phyloP scores from a whole-genome alignment of 2,797 vertebrate species.

The Catamblyrhynchus diadema region DNA sequence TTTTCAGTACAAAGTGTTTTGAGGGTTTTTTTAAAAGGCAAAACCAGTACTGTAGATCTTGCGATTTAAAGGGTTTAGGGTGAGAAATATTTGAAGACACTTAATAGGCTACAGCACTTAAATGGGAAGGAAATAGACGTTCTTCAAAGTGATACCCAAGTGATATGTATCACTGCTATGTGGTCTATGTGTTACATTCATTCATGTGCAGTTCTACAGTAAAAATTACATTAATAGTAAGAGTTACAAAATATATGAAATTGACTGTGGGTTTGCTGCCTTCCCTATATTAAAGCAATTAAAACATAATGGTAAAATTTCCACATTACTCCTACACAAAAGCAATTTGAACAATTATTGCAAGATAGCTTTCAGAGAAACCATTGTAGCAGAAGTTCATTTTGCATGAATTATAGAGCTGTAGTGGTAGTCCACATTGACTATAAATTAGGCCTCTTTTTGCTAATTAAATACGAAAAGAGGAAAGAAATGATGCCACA shows the following conservation, averaged over 20 bases:
- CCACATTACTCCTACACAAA: neutral
- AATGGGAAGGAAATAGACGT: neutral
- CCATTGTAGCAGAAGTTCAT: neutral
- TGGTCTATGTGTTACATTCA: neutral
- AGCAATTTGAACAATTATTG: neutral
- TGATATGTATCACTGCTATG: neutral
- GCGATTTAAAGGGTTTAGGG: neutral
- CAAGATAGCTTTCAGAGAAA: neutral
- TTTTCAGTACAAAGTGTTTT: neutral
- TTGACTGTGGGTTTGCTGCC: neutral
- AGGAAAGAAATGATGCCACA: neutral
- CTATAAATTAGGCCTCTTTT: neutral
- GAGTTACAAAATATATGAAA: neutral
- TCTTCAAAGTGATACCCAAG: neutral
- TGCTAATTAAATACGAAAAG: neutral
- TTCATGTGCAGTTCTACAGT: neutral
- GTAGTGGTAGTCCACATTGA: neutral
- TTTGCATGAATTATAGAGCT: neutral
- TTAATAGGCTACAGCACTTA: neutral
- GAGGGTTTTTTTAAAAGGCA: neutral
- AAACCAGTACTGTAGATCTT: neutral
- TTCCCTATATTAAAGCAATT: constrained; percentile 12
- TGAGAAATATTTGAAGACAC: neutral
- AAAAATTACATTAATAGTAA: neutral
- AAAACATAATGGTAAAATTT: neutral